These are phyloP conservation scores for Blomia tropicalis DNA, from an alignment of 2,888 invertebrate genomes.

Conservation along the genomic window DNA sequence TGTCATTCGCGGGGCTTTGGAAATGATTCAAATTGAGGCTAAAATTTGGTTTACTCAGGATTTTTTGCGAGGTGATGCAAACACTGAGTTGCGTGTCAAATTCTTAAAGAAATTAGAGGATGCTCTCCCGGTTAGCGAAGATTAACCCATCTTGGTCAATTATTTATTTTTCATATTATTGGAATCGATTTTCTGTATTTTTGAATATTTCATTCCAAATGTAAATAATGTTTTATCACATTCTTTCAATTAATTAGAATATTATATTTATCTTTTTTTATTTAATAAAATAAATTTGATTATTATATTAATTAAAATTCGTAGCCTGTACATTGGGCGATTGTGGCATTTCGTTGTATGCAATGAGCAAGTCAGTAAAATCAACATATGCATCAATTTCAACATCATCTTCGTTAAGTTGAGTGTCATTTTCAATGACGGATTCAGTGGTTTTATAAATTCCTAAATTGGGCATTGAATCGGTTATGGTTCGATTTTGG, in stretches of 20 bases:
- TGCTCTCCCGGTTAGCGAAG: conserved; percentile 94
- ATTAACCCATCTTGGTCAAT: conserved; percentile 45
- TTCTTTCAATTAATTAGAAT: conserved; percentile 26
- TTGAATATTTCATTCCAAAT: not conserved
- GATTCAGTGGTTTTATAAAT: not conserved
- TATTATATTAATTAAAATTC: not conserved
- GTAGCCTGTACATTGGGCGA: not conserved
- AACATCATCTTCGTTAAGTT: not conserved
- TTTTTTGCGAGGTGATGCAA: conserved; percentile 78
- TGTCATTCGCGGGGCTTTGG: conserved; percentile 67
- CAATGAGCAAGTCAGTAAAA: not conserved
- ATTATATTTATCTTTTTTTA: not conserved
- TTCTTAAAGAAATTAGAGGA: conserved; percentile 89
- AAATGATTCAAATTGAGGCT: conserved; percentile 94
- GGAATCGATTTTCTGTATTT: not conserved
- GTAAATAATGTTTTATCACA: not conserved
- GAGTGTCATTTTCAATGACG: not conserved
- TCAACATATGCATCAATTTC: conserved; percentile 33
- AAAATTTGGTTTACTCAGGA: conserved; percentile 87
- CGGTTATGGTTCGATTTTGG: not conserved
- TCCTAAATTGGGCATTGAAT: not conserved
- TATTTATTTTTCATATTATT: too few species aligned
- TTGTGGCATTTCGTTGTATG: not conserved
- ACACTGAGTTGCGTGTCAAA: conserved; percentile 83
- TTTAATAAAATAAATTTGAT: not conserved